Evolutionary conservation across 2,888 invertebrate species (phyloP).

Genomic region (Polymixis flavicincta): DNA sequence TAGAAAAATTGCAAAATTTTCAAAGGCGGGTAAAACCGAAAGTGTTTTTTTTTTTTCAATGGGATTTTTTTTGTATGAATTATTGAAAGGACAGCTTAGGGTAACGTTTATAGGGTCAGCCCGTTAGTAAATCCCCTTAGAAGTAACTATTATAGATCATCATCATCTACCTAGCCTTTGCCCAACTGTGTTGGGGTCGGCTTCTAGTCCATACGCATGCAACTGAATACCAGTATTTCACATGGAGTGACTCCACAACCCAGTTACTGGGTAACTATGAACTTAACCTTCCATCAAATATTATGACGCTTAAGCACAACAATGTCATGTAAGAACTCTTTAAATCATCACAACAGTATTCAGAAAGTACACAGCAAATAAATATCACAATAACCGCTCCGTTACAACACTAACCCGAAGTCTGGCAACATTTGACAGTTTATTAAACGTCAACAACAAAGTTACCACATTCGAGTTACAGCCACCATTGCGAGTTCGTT

Average conservation of each 20-base stretch:
- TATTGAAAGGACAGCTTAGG: no score
- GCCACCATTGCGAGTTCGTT: conserved; percentile 46
- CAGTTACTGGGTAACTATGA: no score
- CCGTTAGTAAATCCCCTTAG: no score
- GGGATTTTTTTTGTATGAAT: no score
- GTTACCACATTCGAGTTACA: conserved; percentile 50
- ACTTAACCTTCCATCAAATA: neutral
- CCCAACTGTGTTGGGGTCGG: no score
- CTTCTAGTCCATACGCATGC: no score
- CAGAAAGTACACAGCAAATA: conserved; percentile 29
- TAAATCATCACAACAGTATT: conserved; percentile 8
- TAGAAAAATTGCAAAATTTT: neutral
- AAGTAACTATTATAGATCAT: no score
- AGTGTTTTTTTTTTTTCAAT: no score
- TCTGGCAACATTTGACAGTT: conserved; percentile 53
- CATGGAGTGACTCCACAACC: no score
- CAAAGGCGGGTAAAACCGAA: neutral
- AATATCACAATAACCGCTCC: conserved; percentile 27
- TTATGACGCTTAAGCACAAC: neutral
- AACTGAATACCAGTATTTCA: no score
- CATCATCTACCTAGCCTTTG: no score
- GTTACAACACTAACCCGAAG: conserved; percentile 15
- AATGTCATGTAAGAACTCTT: neutral
- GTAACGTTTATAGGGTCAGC: no score
- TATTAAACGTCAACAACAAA: conserved; percentile 57